A percentile compares a stretch with the other conserved stretches of the same genome.
Evolutionary conservation across 2,888 invertebrate genomes (phyloP).

Genomic region (Chaitophorus viminalis): DNA sequence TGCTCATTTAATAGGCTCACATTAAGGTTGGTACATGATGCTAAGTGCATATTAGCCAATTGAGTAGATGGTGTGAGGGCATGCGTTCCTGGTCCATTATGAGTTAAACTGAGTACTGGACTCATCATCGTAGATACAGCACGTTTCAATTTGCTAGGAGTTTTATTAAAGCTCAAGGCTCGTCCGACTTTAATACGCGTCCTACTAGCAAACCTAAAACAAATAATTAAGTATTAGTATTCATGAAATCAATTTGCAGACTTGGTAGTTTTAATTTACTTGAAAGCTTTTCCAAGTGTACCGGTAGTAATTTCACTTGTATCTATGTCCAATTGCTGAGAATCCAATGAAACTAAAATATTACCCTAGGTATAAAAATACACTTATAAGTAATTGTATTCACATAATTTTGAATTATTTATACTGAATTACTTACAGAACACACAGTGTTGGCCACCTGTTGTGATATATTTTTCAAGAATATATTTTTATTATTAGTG

Average conservation of each 20-base stretch:
- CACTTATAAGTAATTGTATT: neutral
- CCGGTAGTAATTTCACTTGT: conserved; percentile 87
- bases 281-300: conserved; percentile 90
- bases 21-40: conserved; percentile 72
- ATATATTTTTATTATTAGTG: conserved; percentile 82
- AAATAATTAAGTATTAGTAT: conserved; percentile 61
- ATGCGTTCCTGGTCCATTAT: conserved; percentile 45
- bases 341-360: conserved; percentile 80
- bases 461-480: conserved; percentile 84
- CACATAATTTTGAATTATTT: neutral
- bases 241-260: neutral
- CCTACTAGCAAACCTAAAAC: conserved; percentile 76
- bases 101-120: conserved; percentile 71
- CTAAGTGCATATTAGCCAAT: conserved; percentile 69
- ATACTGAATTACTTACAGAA: conserved; percentile 83
- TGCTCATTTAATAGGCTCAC: conserved; percentile 59
- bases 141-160: conserved; percentile 90
- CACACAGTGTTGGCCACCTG: conserved; percentile 93
- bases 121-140: conserved; percentile 95
- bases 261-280: conserved; percentile 68
- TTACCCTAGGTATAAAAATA: conserved; percentile 75
- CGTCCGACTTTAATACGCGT: conserved; percentile 90
- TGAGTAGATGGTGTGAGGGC: conserved; percentile 62
- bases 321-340: conserved; percentile 86
- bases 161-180: conserved; percentile 95